These are phyloP conservation scores for Ailuropoda melanoleuca DNA, from an alignment of 2,113 vertebrate genomes.

Conservation along the genomic window DNA sequence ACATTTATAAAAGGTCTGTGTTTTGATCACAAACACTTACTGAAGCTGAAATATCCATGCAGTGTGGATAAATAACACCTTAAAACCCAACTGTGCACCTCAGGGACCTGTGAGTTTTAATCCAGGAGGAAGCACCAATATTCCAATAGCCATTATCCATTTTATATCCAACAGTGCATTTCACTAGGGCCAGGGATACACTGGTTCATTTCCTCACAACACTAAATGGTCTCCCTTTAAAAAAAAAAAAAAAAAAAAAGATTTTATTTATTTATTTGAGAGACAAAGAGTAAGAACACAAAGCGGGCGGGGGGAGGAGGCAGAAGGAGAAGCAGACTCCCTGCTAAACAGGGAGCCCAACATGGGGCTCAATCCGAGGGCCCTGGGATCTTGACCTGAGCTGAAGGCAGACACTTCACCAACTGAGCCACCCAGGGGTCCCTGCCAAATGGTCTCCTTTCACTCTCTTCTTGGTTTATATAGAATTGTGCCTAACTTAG, in stretches of 20 bases:
- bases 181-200: neutral
- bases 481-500: neutral
- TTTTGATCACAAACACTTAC: neutral
- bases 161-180: neutral
- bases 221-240: neutral
- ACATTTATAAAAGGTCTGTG: neutral
- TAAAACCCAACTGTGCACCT: neutral
- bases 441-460: neutral
- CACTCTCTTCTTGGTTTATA: neutral
- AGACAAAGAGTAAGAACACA: neutral
- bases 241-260: neutral
- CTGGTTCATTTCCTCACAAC: neutral
- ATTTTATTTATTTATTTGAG: neutral
- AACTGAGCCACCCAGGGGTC: neutral
- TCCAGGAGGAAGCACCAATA: neutral
- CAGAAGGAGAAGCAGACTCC: neutral
- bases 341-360: neutral
- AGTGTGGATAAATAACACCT: neutral
- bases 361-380: neutral
- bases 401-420: neutral
- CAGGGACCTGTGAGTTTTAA: neutral
- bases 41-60: neutral
- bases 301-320: neutral
- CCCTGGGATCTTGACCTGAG: neutral
- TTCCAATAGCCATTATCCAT: neutral